phyloP scores from a whole-genome alignment of 2,797 vertebrate genomes.

The Myotis findleyi region DNA sequence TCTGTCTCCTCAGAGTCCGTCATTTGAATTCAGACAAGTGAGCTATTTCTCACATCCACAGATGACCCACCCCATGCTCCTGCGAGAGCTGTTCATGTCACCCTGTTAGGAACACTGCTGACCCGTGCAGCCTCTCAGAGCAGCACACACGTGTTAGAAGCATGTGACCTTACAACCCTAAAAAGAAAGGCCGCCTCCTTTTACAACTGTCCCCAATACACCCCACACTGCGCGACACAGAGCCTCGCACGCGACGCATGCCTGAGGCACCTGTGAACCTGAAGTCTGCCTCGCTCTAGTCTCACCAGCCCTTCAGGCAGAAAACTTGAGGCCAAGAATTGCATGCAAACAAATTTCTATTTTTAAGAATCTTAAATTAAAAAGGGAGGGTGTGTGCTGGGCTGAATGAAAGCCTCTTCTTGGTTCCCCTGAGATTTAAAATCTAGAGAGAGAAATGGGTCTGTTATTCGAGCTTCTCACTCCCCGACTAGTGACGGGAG shows the following conservation, averaged over 20 bases:
- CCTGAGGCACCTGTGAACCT: not conserved
- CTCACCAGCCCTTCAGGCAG: not conserved
- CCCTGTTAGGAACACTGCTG: not conserved
- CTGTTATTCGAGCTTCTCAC: not conserved
- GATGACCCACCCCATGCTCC: not conserved
- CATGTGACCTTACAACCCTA: not conserved
- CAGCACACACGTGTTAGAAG: not conserved
- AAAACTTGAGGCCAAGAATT: not conserved
- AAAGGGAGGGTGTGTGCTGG: not conserved
- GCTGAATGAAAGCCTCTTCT: not conserved
- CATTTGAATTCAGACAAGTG: too few species aligned
- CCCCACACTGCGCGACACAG: not conserved
- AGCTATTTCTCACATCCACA: not conserved
- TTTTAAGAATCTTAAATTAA: not conserved
- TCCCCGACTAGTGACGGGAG: not conserved
- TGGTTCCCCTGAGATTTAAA: slow-evolving; percentile 39
- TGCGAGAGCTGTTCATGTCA: not conserved
- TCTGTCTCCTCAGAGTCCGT: too few species aligned
- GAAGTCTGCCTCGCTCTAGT: not conserved
- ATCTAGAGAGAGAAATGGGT: not conserved
- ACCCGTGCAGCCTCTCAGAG: not conserved
- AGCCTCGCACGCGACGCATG: not conserved
- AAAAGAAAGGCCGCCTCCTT: not conserved
- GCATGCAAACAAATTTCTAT: slow-evolving; percentile 4
- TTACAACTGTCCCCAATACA: not conserved